phyloP scores from a whole-genome alignment of 64 coral and sea anemone species.

The Anthopleura sola region DNA sequence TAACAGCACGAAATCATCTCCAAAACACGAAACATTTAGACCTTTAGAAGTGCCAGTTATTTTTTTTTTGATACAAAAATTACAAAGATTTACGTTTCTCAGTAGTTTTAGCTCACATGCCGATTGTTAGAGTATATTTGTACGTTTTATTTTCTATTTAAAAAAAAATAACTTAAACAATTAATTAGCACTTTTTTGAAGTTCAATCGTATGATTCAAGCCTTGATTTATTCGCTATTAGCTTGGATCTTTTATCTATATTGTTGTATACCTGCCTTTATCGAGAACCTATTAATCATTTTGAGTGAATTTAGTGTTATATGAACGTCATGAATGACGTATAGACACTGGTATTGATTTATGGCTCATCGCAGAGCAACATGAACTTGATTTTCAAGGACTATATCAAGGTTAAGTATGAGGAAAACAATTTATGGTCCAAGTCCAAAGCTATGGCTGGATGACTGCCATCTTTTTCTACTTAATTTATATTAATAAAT shows the following conservation, averaged over 20 bases:
- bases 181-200: background rate
- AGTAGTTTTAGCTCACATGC: too few species aligned
- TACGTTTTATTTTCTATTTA: background rate
- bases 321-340: background rate
- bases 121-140: background rate
- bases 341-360: background rate
- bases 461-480: background rate
- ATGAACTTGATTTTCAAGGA: background rate
- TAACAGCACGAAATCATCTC: too few species aligned
- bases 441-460: background rate
- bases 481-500: background rate
- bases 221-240: constrained; percentile 3
- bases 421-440: background rate
- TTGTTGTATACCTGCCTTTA: background rate
- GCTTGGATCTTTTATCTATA: background rate
- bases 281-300: background rate
- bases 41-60: too few species aligned
- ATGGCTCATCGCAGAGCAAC: background rate
- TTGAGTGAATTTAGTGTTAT: background rate
- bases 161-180: too few species aligned
- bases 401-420: background rate
- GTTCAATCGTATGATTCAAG: background rate
- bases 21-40: too few species aligned
- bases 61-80: too few species aligned
- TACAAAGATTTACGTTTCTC: too few species aligned